Percentiles rank a stretch among this genome's conserved stretches.
Evolutionary conservation across 2,797 vertebrate species (phyloP).

Genomic region (Cossypha dichroa): DNA sequence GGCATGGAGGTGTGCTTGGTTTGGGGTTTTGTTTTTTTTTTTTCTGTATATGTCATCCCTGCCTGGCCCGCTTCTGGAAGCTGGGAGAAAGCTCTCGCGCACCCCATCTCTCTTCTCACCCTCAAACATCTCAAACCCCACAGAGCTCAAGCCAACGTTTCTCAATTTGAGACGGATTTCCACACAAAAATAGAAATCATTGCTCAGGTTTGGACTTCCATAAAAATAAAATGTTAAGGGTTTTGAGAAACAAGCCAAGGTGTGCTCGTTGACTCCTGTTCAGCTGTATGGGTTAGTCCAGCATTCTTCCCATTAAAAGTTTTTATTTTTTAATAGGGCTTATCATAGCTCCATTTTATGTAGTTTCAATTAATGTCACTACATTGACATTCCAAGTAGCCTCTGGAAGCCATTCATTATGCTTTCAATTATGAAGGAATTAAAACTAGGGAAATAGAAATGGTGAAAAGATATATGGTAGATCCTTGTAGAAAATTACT

Average conservation of each 20-base stretch:
- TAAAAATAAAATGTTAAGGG: not conserved
- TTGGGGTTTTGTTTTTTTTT: too few species aligned
- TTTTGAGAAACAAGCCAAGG: not conserved
- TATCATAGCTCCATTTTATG: not conserved
- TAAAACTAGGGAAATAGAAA: not conserved
- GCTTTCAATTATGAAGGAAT: not conserved
- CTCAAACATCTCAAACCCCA: not conserved
- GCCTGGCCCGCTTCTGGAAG: accelerated
- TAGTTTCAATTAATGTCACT: not conserved
- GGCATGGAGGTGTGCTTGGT: too few species aligned
- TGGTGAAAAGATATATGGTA: too few species aligned
- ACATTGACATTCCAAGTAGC: not conserved
- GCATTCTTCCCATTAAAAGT: not conserved
- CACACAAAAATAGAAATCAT: accelerated
- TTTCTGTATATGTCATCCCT: accelerated
- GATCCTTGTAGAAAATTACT: not conserved
- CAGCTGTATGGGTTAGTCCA: not conserved
- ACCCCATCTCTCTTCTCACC: accelerated
- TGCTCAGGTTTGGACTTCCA: not conserved
- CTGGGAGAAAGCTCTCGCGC: accelerated
- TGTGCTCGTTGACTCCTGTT: not conserved
- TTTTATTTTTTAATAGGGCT: not conserved
- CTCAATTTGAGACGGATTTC: not conserved
- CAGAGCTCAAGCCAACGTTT: not conserved
- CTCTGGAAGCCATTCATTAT: not conserved